Percentiles rank a stretch among this genome's conserved stretches.
phyloP scores from a whole-genome alignment of 1,140 invertebrate species.

The Euglossa dilemma region DNA sequence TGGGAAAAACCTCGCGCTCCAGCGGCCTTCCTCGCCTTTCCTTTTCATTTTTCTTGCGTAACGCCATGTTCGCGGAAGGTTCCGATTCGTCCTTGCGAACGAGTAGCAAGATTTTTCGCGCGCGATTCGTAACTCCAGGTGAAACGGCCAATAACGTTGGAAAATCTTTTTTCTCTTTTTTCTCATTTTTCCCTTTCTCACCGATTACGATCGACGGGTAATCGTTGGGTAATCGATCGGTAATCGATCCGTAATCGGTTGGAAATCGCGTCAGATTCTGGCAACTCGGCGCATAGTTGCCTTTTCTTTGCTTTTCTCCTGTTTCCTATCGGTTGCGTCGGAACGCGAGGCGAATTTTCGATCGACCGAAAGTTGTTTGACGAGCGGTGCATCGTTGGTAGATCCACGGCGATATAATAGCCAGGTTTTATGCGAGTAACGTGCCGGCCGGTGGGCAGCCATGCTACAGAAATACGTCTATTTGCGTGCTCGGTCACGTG shows the following conservation, averaged over 20 bases:
- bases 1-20: not conserved
- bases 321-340: no score
- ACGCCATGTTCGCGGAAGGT: not conserved
- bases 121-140: not conserved
- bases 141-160: not conserved
- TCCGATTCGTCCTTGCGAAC: not conserved
- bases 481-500: slow-evolving; percentile 58
- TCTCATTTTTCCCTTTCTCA: no score
- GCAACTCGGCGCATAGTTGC: no score
- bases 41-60: not conserved
- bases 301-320: no score
- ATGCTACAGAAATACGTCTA: slow-evolving; percentile 39
- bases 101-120: not conserved
- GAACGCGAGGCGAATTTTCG: no score
- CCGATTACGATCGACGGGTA: no score
- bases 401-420: not conserved
- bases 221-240: no score
- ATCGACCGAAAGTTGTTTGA: no score
- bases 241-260: no score
- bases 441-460: slow-evolving; percentile 2
- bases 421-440: slow-evolving; percentile 30
- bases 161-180: no score
- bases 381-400: not conserved
- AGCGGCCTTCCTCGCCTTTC: no score
- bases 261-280: no score